Evolutionary conservation across 53 echinoderm and acorn worm species (phyloP).

Genomic region (Astropecten irregularis): DNA sequence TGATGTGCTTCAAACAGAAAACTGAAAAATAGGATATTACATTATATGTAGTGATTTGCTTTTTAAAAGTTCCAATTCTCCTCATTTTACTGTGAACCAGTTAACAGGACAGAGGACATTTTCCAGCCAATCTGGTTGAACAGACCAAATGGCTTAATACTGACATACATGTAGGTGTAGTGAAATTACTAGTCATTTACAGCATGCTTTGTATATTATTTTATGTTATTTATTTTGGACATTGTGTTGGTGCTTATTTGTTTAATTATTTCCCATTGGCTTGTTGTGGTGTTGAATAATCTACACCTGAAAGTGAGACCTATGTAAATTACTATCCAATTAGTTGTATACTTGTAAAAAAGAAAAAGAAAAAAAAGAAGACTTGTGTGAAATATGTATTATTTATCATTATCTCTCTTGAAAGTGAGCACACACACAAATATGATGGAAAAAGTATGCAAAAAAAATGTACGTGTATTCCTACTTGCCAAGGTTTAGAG

Average conservation of each 20-base stretch:
- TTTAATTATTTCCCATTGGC: background rate
- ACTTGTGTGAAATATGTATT: slow-evolving; percentile 36
- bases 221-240: slow-evolving; percentile 30
- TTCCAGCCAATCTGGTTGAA: background rate
- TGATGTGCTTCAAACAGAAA: background rate
- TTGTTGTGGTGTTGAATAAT: background rate
- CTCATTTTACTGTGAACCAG: background rate
- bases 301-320: background rate
- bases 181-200: background rate
- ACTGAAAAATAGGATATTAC: background rate
- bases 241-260: slow-evolving; percentile 26
- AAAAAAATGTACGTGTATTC: slow-evolving; percentile 53
- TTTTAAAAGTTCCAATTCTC: background rate
- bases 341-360: slow-evolving; percentile 34
- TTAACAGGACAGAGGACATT: background rate
- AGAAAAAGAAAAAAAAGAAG: slow-evolving; percentile 2
- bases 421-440: no score
- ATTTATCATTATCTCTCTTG: slow-evolving; percentile 35
- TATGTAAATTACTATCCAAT: slow-evolving; percentile 30
- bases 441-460: slow-evolving; percentile 48
- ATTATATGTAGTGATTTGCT: background rate
- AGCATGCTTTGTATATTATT: slow-evolving; percentile 14
- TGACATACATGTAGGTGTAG: background rate
- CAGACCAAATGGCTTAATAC: background rate
- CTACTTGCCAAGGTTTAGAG: slow-evolving; percentile 47